Conservation (phyloP, 1,140 invertebrate genomes). For the Drosophila ogumai region DNA sequence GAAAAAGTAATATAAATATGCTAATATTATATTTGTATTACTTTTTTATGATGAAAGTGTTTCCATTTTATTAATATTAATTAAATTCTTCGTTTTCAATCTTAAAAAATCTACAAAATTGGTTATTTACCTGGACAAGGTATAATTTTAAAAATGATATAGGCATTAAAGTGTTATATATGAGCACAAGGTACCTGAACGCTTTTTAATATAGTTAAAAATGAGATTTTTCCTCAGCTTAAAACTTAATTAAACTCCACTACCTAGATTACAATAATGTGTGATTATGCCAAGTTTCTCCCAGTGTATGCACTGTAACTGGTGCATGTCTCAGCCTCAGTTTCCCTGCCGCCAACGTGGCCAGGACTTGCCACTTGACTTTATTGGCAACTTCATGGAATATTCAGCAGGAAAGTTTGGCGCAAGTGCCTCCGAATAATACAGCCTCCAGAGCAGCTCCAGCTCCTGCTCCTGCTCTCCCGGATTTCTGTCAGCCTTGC, state of each 20-base stretch:
- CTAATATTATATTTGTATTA: too few relatives aligned
- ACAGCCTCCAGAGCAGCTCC: slow-evolving; percentile 12
- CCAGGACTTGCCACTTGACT: slow-evolving; percentile 78
- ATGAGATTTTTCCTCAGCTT: too few relatives aligned
- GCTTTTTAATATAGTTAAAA: too few relatives aligned
- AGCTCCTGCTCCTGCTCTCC: neutral
- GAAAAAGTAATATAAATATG: neutral
- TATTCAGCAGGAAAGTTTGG: slow-evolving; percentile 76
- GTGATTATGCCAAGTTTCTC: neutral
- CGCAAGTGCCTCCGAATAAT: slow-evolving; percentile 70
- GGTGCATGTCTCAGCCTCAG: slow-evolving; percentile 20
- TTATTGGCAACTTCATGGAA: slow-evolving; percentile 84
- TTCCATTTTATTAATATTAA: too few relatives aligned
- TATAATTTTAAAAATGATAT: too few relatives aligned
- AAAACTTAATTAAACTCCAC: neutral
- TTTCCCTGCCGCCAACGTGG: slow-evolving; percentile 18
- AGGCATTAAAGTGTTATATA: too few relatives aligned
- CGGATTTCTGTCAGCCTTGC: slow-evolving; percentile 33
- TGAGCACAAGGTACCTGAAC: too few relatives aligned
- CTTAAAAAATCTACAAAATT: neutral
- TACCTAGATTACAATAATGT: neutral
- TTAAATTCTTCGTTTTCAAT: too few relatives aligned
- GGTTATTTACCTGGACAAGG: too few relatives aligned
- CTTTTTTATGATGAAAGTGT: too few relatives aligned
- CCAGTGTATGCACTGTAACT: slow-evolving; percentile 45